Evolutionary conservation across 2,888 invertebrate genomes (phyloP).

Genomic region (Eupeodes latifasciatus): DNA sequence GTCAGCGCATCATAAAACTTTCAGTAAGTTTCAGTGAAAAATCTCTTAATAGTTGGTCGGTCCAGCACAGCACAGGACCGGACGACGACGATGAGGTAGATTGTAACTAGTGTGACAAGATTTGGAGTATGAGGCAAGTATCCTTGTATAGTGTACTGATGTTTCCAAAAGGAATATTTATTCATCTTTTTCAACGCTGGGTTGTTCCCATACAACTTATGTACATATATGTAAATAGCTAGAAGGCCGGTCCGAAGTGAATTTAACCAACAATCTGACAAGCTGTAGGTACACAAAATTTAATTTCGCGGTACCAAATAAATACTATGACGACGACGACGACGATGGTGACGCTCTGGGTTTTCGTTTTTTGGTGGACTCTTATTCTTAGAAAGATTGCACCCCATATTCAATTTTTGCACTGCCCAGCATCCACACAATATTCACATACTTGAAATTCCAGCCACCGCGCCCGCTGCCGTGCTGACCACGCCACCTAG

Average conservation of each 20-base stretch:
- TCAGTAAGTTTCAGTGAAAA: constrained; percentile 73
- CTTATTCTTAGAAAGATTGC: constrained; percentile 67
- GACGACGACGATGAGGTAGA: not conserved
- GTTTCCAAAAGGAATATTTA: constrained; percentile 53
- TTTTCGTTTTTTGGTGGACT: constrained; percentile 48
- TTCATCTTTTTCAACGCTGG: constrained; percentile 41
- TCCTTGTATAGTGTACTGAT: constrained; percentile 19
- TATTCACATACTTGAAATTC: constrained; percentile 68
- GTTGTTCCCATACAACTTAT: too few relatives aligned
- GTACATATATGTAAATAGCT: not conserved
- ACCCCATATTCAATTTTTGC: not conserved
- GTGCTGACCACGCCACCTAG: not conserved
- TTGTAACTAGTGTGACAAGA: constrained; percentile 16
- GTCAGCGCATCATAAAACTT: constrained; percentile 76
- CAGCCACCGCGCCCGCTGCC: constrained; percentile 22
- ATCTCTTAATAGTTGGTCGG: constrained; percentile 72
- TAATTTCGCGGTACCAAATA: constrained; percentile 76
- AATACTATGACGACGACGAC: constrained; percentile 53
- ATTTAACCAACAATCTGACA: constrained; percentile 49
- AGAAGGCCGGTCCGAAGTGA: not conserved
- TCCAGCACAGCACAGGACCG: not conserved
- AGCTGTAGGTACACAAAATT: constrained; percentile 69
- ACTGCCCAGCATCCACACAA: constrained; percentile 13
- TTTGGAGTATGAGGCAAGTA: constrained; percentile 2
- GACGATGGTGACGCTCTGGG: not conserved